Evolutionary conservation across 2,113 vertebrate species (phyloP).

Genomic region (Vidua macroura): DNA sequence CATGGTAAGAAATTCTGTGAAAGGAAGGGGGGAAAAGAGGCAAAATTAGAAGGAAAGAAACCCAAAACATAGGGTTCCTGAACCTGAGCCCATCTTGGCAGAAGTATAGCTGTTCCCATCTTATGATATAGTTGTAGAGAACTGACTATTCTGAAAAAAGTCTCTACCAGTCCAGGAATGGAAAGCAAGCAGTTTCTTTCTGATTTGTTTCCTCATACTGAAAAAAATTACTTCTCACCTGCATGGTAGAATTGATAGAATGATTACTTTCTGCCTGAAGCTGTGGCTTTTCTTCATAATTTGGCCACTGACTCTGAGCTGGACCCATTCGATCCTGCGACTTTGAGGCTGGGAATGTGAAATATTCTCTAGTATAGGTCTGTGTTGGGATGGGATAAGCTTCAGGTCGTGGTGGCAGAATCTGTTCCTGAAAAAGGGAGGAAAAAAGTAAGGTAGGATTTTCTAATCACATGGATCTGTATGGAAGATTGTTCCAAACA

Average conservation of each 20-base stretch:
- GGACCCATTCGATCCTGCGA: constrained; percentile 88
- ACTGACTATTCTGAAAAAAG: neutral
- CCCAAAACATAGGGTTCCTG: neutral
- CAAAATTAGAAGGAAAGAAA: neutral
- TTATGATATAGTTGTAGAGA: neutral
- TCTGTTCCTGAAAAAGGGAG: constrained; percentile 80
- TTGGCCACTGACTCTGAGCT: constrained; percentile 84
- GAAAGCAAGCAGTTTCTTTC: neutral
- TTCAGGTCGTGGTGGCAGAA: constrained; percentile 84
- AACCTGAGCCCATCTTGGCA: neutral
- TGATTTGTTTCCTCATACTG: neutral
- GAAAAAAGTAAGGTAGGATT: neutral
- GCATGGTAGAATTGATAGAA: constrained; percentile 75
- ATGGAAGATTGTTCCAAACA: neutral
- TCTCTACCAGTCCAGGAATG: neutral
- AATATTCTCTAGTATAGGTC: constrained; percentile 94
- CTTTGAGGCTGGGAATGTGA: constrained; percentile 94
- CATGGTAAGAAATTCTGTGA: neutral
- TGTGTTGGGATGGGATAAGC: constrained; percentile 98
- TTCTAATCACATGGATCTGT: neutral
- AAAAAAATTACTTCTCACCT: constrained; percentile 76
- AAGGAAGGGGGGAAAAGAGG: accelerated
- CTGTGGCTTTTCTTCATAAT: constrained; percentile 82
- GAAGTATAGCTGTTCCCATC: neutral
- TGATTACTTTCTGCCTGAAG: constrained; percentile 76